Conservation (phyloP, 1,140 invertebrate genomes). For the Zaprionus davidi region DNA sequence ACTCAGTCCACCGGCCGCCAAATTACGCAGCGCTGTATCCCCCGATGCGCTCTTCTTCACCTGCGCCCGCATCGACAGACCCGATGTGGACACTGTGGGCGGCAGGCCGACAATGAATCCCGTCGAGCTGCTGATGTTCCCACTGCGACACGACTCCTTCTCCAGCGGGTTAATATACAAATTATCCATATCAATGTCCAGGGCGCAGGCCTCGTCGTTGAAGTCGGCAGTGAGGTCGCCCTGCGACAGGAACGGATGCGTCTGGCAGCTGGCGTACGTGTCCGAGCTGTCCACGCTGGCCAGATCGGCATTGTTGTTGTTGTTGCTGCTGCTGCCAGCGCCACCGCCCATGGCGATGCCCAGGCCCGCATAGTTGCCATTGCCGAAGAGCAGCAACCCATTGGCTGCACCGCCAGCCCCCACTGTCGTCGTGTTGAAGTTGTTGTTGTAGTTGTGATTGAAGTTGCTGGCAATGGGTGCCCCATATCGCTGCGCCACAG, state of each 20-base stretch:
- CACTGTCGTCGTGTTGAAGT: constrained; percentile 81
- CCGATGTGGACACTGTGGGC: constrained; percentile 57
- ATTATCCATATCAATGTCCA: constrained; percentile 88
- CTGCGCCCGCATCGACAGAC: constrained; percentile 64
- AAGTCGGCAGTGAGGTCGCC: constrained; percentile 91
- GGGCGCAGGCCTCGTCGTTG: constrained; percentile 84
- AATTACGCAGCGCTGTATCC: constrained; percentile 87
- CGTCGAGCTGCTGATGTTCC: constrained; percentile 68
- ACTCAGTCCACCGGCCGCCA: constrained; percentile 79
- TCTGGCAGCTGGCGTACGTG: constrained; percentile 97
- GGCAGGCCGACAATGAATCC: constrained; percentile 78
- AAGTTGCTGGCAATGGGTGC: constrained; percentile 71
- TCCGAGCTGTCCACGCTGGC: constrained; percentile 93
- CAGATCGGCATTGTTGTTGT: constrained; percentile 87
- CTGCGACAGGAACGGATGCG: constrained; percentile 95
- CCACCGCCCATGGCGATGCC: constrained; percentile 11
- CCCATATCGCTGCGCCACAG: constrained; percentile 56
- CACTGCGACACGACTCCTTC: constrained; percentile 82
- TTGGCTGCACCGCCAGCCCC: constrained; percentile 45
- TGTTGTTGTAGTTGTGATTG: constrained; percentile 85
- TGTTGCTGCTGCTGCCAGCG: constrained; percentile 84
- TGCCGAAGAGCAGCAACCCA: constrained; percentile 61
- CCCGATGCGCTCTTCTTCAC: constrained; percentile 92
- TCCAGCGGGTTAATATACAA: constrained; percentile 96
- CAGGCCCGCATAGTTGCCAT: constrained; percentile 55